Base-by-base conservation (phyloP, 2,797 vertebrate species). In the Neosilurus hyrtlii region DNA sequence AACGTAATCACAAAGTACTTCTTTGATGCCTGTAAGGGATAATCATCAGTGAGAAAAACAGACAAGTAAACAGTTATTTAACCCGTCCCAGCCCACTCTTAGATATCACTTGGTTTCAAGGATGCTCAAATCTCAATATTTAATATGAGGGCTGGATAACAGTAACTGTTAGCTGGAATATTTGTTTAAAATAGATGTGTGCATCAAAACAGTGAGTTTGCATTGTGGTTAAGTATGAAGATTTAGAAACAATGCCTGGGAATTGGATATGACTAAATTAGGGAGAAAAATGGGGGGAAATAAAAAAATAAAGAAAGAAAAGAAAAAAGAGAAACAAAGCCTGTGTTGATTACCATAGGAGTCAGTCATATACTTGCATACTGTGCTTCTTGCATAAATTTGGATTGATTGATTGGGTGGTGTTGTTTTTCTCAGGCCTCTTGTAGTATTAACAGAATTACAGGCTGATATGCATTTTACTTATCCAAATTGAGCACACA, bases 1-100 rank as follows among this genome's bases (percentile, higher is more conserved):
- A 99, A 99, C 0, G 97, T 97, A 73, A 95, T 3, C 49, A 87
- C 94, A 89, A 97, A 98, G 89, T 94, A 96, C 86, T 89, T 96
- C 84, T 87, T 95, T 52, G 95, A 96, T 88, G 94, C 95, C 97
- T 99, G 89, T 89, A 11, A 77, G 56, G 87, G 70, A 92, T 11
- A 86, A 78, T 61, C 2, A 73, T 57, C 4, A 20, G 20, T 43
- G 56, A 77, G 54, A 61, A n/a, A 35, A 18, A 63, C n/a, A 54
- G 26, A 81, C 7, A 10, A 76, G 56, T 37, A 61, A 43, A 76
- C 24, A 66, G n/a, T 65, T 59, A 54, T 5, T 14, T 57, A 54
- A 57, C 15, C 18, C 43, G 59, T 24, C 57, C 71, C 26, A 63
- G 26, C 15, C 18, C 35, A 70, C 43, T 2, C 22, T 43, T 63